phyloP scores from a whole-genome alignment of 2,797 vertebrate genomes.

The Oreonectes daqikongensis region DNA sequence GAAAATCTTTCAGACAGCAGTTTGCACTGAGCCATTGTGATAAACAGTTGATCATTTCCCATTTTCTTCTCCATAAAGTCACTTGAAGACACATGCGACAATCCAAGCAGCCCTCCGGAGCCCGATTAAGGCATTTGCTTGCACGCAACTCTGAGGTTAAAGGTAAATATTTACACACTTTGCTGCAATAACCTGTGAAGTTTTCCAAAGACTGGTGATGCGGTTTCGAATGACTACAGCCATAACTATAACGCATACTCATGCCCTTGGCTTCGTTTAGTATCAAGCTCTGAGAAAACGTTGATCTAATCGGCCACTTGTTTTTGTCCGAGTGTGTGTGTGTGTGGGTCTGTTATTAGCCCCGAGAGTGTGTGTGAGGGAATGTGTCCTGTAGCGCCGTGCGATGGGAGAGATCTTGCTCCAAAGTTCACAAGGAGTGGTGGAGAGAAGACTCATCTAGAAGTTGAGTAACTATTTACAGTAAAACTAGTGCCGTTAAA shows the following conservation, averaged over 20 bases:
- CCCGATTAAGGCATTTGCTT: not conserved
- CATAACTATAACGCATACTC: slow-evolving; percentile 26
- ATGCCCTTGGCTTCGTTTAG: slow-evolving; percentile 6
- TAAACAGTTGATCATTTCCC: slow-evolving; percentile 16
- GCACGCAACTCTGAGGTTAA: not conserved
- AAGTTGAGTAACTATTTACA: slow-evolving; percentile 3
- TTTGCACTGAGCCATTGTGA: not conserved
- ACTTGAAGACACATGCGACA: not conserved
- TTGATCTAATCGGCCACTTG: slow-evolving; percentile 14
- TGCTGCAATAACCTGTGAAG: slow-evolving; percentile 13
- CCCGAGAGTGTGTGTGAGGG: slow-evolving; percentile 5
- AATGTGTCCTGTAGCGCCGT: not conserved
- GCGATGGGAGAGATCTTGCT: slow-evolving; percentile 20
- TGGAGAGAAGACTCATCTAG: slow-evolving; percentile 2
- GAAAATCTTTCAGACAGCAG: slow-evolving; percentile 12
- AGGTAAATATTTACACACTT: slow-evolving; percentile 40
- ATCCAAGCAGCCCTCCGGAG: not conserved
- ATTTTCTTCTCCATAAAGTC: slow-evolving; percentile 11
- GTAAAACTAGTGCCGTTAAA: not conserved
- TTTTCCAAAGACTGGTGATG: not conserved
- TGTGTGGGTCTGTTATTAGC: slow-evolving; percentile 32
- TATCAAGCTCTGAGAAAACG: not conserved
- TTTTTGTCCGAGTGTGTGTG: not conserved
- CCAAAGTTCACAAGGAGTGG: slow-evolving; percentile 62
- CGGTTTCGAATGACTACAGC: slow-evolving; percentile 6